Evolutionary conservation across 2,113 vertebrate species (phyloP), one percentile per base, ranked within the genome.

Genomic region (Ceyx melanurus): DNA sequence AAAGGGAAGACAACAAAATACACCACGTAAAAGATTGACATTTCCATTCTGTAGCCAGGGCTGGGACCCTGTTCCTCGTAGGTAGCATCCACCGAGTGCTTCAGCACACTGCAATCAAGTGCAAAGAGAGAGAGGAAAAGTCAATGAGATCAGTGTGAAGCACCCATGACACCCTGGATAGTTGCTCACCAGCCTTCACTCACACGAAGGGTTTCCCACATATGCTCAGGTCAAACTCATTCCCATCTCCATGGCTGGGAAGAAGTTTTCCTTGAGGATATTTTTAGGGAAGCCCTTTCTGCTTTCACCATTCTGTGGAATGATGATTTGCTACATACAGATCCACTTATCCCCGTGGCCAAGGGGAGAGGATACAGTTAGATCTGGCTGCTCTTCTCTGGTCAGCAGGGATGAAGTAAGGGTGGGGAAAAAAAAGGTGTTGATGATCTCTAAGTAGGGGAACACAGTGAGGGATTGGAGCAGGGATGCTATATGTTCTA

Each of bases 1-100:
- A 99, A 99, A 82, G 99, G 99, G 96, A 99, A 99, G 92, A 99
- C 99, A 67, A 99, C 98, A 90, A 99, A 99, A 97, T 99, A 99
- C 90, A 99, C 99, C 87, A 99, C 99, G 5, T 99, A 99, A 98
- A 99, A 99, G 96, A 99, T 99, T 89, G 99, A 98, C 97, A 99
- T 98, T 96, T 99, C 99, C 97, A 99, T 99, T 87, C 99, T 96
- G 96, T 98, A 99, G 60, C 99, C 99, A 10, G 99, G 99, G 95
- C 98, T 99, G 26, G 99, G 99, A 57, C 99, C 99, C 93, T 98
- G 97, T 50, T 99, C 98, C 96, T 99, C 99, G 13, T 99, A 98
- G 40, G 99, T 99, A 74, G 99, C 99, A 11, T 99, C 99, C 95
- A 99, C 99, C 0, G 99, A 99, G 95, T 99, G 99, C 92, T 99